Evolutionary conservation across 2,888 invertebrate genomes (phyloP), one percentile per base, ranked within the genome.

Genomic region (Odontothrips loti): DNA sequence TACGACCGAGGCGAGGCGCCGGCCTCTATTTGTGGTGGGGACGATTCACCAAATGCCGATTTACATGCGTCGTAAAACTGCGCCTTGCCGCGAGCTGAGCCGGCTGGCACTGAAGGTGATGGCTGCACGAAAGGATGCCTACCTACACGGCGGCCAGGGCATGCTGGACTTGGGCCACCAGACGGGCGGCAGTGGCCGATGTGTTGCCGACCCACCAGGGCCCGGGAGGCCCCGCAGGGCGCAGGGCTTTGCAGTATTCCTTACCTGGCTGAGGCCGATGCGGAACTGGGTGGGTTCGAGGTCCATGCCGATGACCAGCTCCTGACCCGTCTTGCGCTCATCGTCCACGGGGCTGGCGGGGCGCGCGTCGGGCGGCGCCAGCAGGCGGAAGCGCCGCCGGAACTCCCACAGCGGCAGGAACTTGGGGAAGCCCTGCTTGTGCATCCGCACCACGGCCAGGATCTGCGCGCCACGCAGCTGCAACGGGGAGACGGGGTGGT

Each of bases 361-460:
- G 82, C 63, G 82, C 82, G 89, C 89, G 0, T 87, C 89, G 27
- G 79, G 81, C 1, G 89, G 88, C 0, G 89, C 89, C 82, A 93
- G 85, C 29, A 93, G 88, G 81, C 92, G 91, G 87, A 95, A 96
- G 86, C 96, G 92, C 84, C 97, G 91, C 81, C 95, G 91, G 86
- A 98, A 98, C 87, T 98, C 98, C 20, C 93, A 91, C 82, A 97
- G 91, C 82, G 94, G 95, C 90, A 98, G 92, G 85, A 94, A 93
- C 86, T 96, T 96, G 0, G 98, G 98, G 88, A 95, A 98, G 43
- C 98, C 98, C 87, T 96, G 95, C 86, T 97, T 96, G 89, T 96
- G 94, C 82, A 98, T 89, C 34, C 98, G 91, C 0, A 96, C 93
- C 0, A 96, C 93, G 85, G 97, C 96, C 83, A 98, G 89, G 81